Conservation (phyloP, 2,888 invertebrate species). For the Trachelus stipa region DNA sequence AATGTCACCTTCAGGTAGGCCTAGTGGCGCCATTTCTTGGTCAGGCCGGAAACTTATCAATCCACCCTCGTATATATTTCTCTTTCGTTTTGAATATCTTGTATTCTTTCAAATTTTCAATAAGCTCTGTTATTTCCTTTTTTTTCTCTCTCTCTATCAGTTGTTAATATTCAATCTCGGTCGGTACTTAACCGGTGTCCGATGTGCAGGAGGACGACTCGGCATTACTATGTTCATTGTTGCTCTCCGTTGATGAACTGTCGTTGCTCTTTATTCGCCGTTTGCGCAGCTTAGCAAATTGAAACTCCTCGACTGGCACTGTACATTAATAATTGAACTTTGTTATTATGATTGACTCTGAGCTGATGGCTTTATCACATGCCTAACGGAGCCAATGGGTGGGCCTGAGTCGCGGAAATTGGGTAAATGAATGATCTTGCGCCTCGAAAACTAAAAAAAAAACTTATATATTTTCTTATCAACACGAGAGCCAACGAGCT, state of each 20-base stretch:
- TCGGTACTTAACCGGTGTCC: slow-evolving; percentile 51
- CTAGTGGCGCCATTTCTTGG: too few relatives aligned
- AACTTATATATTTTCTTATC: slow-evolving; percentile 36
- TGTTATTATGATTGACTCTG: slow-evolving; percentile 36
- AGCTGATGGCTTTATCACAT: slow-evolving; percentile 10
- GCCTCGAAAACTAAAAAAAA: slow-evolving; percentile 36
- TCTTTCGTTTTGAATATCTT: not conserved
- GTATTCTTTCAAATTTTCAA: not conserved
- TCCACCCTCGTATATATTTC: too few relatives aligned
- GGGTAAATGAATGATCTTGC: slow-evolving; percentile 31
- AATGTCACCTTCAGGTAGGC: too few relatives aligned
- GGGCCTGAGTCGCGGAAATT: not conserved
- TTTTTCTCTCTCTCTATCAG: slow-evolving; percentile 1
- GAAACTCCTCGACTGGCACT: slow-evolving; percentile 66
- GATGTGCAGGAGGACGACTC: slow-evolving; percentile 62
- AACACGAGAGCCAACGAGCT: not conserved
- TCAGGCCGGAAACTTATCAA: too few relatives aligned
- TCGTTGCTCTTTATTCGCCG: slow-evolving; percentile 62
- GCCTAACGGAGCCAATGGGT: slow-evolving; percentile 1
- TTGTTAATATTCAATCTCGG: not conserved
- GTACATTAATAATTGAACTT: slow-evolving; percentile 50
- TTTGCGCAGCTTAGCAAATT: slow-evolving; percentile 63
- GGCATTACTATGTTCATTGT: slow-evolving; percentile 61
- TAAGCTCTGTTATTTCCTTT: slow-evolving; percentile 3
- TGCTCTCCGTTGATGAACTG: slow-evolving; percentile 64